Percentiles rank a stretch among this genome's conserved stretches.
These are phyloP conservation scores for Amphiprion percula DNA, from an alignment of 2,113 vertebrate genomes.

Conservation along the genomic window DNA sequence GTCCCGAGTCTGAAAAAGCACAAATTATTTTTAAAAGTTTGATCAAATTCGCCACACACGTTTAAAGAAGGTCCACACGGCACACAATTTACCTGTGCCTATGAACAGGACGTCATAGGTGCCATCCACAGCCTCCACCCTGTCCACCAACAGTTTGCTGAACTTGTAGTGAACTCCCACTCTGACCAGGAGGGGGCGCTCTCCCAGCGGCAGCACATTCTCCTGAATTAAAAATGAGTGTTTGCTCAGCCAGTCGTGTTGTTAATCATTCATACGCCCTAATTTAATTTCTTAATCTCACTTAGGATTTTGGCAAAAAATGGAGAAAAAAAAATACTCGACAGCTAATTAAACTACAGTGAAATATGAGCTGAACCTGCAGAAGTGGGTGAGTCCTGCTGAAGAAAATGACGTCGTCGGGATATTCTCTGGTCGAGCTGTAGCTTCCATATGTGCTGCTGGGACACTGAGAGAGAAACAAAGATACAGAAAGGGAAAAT, in stretches of 20 bases:
- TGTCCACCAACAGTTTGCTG: constrained; percentile 85
- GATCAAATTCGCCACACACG: not conserved
- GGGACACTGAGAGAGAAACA: constrained; percentile 79
- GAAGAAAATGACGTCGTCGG: constrained; percentile 88
- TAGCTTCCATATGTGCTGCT: constrained; percentile 87
- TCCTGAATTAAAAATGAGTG: constrained; percentile 63
- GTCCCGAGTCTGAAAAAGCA: constrained; percentile 81
- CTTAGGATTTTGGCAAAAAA: constrained; percentile 10
- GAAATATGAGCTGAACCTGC: constrained; percentile 68
- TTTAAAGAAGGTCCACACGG: too few relatives aligned
- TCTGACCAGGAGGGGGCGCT: constrained; percentile 84
- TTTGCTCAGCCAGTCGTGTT: not conserved
- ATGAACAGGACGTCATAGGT: constrained; percentile 88
- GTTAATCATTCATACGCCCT: not conserved
- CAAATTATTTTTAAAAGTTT: not conserved
- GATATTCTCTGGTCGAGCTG: constrained; percentile 86
- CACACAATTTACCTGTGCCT: constrained; percentile 79
- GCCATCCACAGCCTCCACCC: constrained; percentile 86
- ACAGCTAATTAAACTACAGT: constrained; percentile 24
- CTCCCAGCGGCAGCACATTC: constrained; percentile 82
- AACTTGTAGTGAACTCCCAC: constrained; percentile 86
- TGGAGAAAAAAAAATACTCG: not conserved
- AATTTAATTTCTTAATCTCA: constrained; percentile 27
- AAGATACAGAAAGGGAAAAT: not conserved
- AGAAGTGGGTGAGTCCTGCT: constrained; percentile 87